phyloP scores from a whole-genome alignment of 2,797 vertebrate species.

The Pteropus rufus region DNA sequence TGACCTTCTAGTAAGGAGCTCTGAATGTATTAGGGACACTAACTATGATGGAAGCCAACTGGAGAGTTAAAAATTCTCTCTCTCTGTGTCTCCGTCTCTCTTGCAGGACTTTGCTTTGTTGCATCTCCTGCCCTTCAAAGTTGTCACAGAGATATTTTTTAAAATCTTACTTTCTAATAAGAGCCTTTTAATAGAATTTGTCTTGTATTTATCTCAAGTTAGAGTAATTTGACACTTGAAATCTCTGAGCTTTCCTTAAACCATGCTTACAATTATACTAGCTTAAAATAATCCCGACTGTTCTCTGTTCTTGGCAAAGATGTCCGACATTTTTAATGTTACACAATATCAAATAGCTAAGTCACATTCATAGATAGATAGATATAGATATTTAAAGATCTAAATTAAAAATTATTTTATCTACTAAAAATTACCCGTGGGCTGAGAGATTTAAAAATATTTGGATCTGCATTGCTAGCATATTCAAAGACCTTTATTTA shows the following conservation, averaged over 20 bases:
- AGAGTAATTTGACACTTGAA: conserved; percentile 15
- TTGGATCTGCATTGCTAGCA: neutral
- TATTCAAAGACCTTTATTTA: neutral
- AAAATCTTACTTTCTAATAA: neutral
- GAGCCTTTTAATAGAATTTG: neutral
- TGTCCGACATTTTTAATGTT: conserved; percentile 32
- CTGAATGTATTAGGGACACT: neutral
- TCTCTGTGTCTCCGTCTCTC: no score
- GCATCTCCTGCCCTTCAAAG: neutral
- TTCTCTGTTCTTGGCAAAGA: conserved; percentile 46
- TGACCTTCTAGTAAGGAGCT: neutral
- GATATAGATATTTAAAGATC: neutral
- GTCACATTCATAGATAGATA: neutral
- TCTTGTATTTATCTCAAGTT: neutral
- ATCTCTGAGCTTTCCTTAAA: neutral
- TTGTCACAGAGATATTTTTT: conserved; percentile 5
- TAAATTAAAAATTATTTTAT: neutral
- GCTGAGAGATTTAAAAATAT: neutral
- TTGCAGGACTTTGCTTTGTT: neutral
- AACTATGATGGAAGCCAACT: neutral
- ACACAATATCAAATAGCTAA: neutral
- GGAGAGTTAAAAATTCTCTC: neutral
- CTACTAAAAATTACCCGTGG: neutral
- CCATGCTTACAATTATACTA: neutral
- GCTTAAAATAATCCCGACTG: conserved; percentile 24